A percentile compares a stretch with the other conserved stretches of the same genome.
Conservation (phyloP, 2,888 invertebrate species). For the Eucera pruinosa region DNA sequence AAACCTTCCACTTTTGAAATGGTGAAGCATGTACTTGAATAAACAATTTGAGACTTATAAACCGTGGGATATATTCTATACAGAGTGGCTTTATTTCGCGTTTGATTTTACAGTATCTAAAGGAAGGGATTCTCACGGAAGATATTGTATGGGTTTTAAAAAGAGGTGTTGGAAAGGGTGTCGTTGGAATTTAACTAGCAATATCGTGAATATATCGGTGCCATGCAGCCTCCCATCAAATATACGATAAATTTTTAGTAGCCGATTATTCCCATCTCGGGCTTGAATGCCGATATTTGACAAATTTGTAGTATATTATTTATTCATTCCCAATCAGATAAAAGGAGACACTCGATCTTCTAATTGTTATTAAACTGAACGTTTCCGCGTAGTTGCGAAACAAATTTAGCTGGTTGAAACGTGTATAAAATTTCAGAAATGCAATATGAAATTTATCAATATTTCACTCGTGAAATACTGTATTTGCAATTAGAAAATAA, state of each 20-base stretch:
- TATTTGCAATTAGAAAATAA: no score
- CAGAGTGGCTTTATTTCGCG: not conserved
- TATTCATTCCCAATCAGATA: constrained; percentile 13
- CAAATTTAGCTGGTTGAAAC: no score
- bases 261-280: constrained; percentile 34
- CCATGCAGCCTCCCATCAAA: constrained; percentile 18
- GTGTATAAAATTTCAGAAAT: no score
- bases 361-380: no score
- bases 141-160: constrained; percentile 7
- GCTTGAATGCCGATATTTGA: constrained; percentile 22
- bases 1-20: no score
- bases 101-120: constrained; percentile 9
- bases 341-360: not conserved
- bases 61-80: not conserved
- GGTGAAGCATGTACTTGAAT: no score
- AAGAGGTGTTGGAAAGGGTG: constrained; percentile 1
- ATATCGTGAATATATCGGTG: constrained; percentile 34
- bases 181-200: constrained; percentile 49
- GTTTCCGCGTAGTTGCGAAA: no score
- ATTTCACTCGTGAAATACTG: not conserved
- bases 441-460: not conserved
- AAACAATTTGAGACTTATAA: no score
- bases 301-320: constrained; percentile 26
- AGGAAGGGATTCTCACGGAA: not conserved
- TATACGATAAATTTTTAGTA: constrained; percentile 41